phyloP scores from a whole-genome alignment of 2,888 invertebrate genomes.

The Xanthorhoe spadicearia region DNA sequence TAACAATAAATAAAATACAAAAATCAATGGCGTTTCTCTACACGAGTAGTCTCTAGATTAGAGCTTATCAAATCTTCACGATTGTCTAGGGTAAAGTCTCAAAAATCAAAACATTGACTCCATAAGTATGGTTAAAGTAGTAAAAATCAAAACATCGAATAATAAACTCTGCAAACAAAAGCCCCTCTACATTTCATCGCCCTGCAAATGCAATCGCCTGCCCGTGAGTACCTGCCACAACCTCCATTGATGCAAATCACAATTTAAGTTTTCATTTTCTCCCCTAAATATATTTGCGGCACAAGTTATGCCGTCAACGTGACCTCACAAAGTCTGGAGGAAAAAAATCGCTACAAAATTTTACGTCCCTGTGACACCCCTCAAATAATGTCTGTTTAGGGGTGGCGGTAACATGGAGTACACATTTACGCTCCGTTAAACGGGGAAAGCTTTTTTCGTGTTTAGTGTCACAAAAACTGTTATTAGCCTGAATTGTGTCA shows the following conservation, averaged over 20 bases:
- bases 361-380: slow-evolving; percentile 79
- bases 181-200: slow-evolving; percentile 8
- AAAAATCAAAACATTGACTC: too few species aligned
- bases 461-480: slow-evolving; percentile 85
- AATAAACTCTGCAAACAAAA: slow-evolving; percentile 4
- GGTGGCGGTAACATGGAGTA: slow-evolving; percentile 82
- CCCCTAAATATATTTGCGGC: slow-evolving; percentile 58
- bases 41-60: too few species aligned
- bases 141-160: not conserved
- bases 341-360: slow-evolving; percentile 82
- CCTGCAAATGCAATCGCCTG: slow-evolving; percentile 32
- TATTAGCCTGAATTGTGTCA: slow-evolving; percentile 82
- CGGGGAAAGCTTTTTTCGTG: slow-evolving; percentile 84
- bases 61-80: too few species aligned
- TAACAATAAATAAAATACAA: slow-evolving; percentile 65
- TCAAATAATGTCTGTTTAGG: slow-evolving; percentile 84
- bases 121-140: too few species aligned
- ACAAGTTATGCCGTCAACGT: slow-evolving; percentile 71
- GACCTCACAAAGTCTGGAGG: slow-evolving; percentile 72
- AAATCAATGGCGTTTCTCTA: too few species aligned
- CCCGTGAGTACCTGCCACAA: slow-evolving; percentile 25
- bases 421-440: slow-evolving; percentile 85
- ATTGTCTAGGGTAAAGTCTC: too few species aligned
- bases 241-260: slow-evolving; percentile 47
- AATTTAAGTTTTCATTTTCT: slow-evolving; percentile 49